Conservation (phyloP, 2,888 invertebrate species). For the Neoaliturus tenellus region DNA sequence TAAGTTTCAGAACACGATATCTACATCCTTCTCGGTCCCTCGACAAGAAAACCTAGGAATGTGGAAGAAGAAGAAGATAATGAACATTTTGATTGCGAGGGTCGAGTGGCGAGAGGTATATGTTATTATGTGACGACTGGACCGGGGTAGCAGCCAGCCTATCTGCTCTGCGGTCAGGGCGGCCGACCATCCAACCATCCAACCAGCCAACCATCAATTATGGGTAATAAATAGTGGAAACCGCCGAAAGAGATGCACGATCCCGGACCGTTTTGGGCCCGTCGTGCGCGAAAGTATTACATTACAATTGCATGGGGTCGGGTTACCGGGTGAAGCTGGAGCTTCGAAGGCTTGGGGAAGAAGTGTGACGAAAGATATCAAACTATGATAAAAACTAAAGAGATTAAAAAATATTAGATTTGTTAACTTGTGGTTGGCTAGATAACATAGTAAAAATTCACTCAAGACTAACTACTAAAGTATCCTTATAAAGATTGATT, state of each 20-base stretch:
- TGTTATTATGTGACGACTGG: background rate
- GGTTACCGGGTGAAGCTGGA: background rate
- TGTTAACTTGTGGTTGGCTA: too few species aligned
- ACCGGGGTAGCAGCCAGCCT: background rate
- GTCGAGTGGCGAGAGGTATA: background rate
- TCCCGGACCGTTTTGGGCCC: background rate
- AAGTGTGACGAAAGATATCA: too few species aligned
- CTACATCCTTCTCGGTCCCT: too few species aligned
- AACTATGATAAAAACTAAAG: too few species aligned
- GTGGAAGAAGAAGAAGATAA: background rate
- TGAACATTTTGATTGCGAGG: conserved; percentile 23
- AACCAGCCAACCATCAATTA: conserved; percentile 28
- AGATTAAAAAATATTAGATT: too few species aligned
- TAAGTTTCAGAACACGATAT: too few species aligned
- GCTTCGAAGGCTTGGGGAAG: too few species aligned
- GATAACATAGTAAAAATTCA: too few species aligned
- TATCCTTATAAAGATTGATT: too few species aligned
- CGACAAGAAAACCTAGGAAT: background rate
- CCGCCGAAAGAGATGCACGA: conserved; percentile 46
- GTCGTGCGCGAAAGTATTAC: conserved; percentile 30
- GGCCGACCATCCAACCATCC: background rate
- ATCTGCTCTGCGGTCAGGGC: background rate
- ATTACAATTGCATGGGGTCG: background rate
- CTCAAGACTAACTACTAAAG: too few species aligned
- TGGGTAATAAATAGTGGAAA: conserved; percentile 36